A percentile compares a stretch with the other conserved stretches of the same genome.
phyloP scores from a whole-genome alignment of 2,113 vertebrate genomes.

The Isichthys henryi region DNA sequence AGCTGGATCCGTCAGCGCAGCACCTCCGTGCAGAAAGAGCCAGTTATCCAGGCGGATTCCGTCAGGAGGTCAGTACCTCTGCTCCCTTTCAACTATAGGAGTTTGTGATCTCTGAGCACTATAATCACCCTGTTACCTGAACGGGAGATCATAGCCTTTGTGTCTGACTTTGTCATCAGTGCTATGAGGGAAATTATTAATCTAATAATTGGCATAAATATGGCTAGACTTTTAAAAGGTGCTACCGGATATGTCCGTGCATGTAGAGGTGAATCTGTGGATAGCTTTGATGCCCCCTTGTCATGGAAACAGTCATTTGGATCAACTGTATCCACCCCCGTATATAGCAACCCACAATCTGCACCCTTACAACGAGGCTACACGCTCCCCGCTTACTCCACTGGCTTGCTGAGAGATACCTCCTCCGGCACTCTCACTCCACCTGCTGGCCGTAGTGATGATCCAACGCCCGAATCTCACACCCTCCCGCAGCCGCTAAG shows the following conservation, averaged over 20 bases:
- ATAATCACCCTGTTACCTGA: neutral
- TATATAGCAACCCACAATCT: conserved; percentile 53
- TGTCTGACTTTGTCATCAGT: neutral
- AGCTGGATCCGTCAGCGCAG: conserved; percentile 90
- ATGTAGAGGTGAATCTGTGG: conserved; percentile 84
- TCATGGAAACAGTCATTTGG: conserved; percentile 52
- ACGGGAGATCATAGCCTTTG: neutral
- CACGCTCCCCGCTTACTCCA: conserved; percentile 58
- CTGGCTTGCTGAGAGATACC: conserved; percentile 25
- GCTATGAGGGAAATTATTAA: neutral
- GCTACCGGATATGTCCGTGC: neutral
- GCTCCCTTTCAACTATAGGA: neutral
- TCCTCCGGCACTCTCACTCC: conserved; percentile 27
- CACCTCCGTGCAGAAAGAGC: conserved; percentile 69
- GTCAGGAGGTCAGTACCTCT: conserved; percentile 69
- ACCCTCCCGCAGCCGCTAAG: conserved; percentile 46
- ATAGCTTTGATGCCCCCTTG: conserved; percentile 70
- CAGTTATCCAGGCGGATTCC: conserved; percentile 52
- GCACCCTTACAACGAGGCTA: conserved; percentile 55
- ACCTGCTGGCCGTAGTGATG: conserved; percentile 21
- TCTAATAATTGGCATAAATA: neutral
- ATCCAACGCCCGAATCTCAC: conserved; percentile 4
- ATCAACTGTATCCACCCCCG: conserved; percentile 29
- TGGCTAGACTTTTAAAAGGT: neutral
- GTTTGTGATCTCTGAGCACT: neutral